A percentile compares a stretch with the other conserved stretches of the same genome.
These are phyloP conservation scores for Philereme transversata DNA, from an alignment of 2,888 invertebrate genomes.

Conservation along the genomic window DNA sequence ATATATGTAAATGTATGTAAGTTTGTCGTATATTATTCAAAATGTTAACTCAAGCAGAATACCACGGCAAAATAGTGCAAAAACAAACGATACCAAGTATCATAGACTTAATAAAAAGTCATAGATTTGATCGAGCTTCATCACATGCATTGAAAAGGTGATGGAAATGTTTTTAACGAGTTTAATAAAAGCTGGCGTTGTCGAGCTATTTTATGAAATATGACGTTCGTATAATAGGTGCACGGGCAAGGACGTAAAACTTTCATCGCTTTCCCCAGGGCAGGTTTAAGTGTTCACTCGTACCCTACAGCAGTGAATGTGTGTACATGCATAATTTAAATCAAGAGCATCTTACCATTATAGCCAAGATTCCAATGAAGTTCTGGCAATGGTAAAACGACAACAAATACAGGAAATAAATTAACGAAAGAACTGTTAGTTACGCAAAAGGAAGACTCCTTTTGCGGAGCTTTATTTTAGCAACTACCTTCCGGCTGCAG, in stretches of 20 bases:
- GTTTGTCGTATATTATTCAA: too few species aligned
- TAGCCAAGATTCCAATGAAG: not conserved
- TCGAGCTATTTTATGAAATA: slow-evolving; percentile 30
- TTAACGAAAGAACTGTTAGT: not conserved
- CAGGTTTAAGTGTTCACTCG: slow-evolving; percentile 17
- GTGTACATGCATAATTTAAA: slow-evolving; percentile 14
- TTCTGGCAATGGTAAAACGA: not conserved
- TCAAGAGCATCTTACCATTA: slow-evolving; percentile 7
- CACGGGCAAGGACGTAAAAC: slow-evolving; percentile 57
- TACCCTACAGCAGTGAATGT: slow-evolving; percentile 13
- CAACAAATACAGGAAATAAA: not conserved
- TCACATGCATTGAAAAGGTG: slow-evolving; percentile 25
- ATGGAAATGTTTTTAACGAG: slow-evolving; percentile 28
- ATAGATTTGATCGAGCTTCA: slow-evolving; percentile 12
- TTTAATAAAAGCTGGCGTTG: slow-evolving; percentile 32
- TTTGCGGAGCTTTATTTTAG: too few species aligned
- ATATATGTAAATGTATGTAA: too few species aligned
- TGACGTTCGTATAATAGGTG: slow-evolving; percentile 37
- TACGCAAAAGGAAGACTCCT: not conserved
- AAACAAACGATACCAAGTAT: slow-evolving; percentile 6
- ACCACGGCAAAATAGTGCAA: not conserved
- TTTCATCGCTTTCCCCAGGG: slow-evolving; percentile 49
- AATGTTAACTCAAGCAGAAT: too few species aligned
- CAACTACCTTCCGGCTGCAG: too few species aligned
- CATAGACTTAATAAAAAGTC: slow-evolving; percentile 3